Conservation (phyloP, 2,888 invertebrate genomes). For the Ceramica pisi region DNA sequence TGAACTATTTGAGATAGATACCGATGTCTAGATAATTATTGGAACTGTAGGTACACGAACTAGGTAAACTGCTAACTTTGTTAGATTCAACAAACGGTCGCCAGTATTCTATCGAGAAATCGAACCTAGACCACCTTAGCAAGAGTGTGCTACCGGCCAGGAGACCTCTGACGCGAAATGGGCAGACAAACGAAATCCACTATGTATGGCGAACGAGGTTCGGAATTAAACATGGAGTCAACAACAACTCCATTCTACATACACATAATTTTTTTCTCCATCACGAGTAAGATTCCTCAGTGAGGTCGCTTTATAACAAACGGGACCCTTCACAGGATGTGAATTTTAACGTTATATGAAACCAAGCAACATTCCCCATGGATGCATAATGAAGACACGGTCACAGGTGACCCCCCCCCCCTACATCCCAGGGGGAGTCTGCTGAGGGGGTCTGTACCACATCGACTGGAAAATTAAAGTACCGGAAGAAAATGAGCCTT, state of each 20-base stretch:
- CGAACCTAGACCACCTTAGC: too few species aligned
- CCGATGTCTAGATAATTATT: background rate
- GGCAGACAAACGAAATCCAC: background rate
- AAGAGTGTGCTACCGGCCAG: background rate
- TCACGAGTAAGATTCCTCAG: background rate
- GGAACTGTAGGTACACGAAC: background rate
- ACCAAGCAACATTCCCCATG: slow-evolving; percentile 34
- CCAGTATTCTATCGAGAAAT: background rate
- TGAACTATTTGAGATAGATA: background rate
- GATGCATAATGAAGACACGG: slow-evolving; percentile 45
- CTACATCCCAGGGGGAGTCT: background rate
- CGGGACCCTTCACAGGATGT: background rate
- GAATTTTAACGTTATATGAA: slow-evolving; percentile 26
- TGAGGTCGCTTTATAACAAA: background rate
- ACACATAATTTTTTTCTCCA: background rate
- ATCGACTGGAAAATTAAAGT: slow-evolving; percentile 61
- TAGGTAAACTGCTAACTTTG: background rate
- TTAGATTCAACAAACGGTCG: background rate
- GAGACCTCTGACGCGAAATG: background rate
- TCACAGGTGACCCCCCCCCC: slow-evolving; percentile 45
- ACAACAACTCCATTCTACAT: background rate
- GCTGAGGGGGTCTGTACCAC: slow-evolving; percentile 4
- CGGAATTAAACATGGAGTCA: background rate
- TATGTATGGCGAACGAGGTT: background rate
- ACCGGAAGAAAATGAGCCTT: slow-evolving; percentile 40